Evolutionary conservation across 2,888 invertebrate genomes (phyloP).

Genomic region (Eledone cirrhosa): DNA sequence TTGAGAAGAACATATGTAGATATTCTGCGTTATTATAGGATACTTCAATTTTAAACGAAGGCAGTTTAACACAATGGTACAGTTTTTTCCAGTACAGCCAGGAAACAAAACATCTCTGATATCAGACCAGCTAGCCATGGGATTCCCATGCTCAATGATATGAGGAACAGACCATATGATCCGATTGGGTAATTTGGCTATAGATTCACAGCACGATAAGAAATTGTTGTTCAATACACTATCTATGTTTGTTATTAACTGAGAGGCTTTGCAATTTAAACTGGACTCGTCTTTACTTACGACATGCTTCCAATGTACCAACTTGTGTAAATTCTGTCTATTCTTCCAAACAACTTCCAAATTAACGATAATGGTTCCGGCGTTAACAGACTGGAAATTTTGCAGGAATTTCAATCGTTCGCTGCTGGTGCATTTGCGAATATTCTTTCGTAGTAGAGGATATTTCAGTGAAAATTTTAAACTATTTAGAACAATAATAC

Average conservation of each 20-base stretch:
- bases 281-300: neutral
- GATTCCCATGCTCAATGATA: neutral
- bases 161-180: neutral
- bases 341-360: neutral
- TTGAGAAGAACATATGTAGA: slow-evolving; percentile 42
- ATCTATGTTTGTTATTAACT: no score
- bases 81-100: slow-evolving; percentile 40
- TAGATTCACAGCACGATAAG: no score
- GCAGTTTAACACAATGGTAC: slow-evolving; percentile 43
- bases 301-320: neutral
- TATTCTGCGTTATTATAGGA: slow-evolving; percentile 36
- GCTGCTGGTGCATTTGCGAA: slow-evolving; percentile 42
- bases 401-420: slow-evolving; percentile 44
- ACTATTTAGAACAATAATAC: slow-evolving; percentile 42
- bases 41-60: slow-evolving; percentile 41
- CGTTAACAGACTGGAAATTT: slow-evolving; percentile 41
- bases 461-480: slow-evolving; percentile 41
- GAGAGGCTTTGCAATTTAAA: no score
- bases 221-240: no score
- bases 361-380: neutral
- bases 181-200: no score
- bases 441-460: slow-evolving; percentile 35
- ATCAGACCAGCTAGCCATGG: slow-evolving; percentile 46
- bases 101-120: slow-evolving; percentile 45
- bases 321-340: neutral